Conservation (phyloP, 2,113 vertebrate genomes). For the Maccullochella peelii region DNA sequence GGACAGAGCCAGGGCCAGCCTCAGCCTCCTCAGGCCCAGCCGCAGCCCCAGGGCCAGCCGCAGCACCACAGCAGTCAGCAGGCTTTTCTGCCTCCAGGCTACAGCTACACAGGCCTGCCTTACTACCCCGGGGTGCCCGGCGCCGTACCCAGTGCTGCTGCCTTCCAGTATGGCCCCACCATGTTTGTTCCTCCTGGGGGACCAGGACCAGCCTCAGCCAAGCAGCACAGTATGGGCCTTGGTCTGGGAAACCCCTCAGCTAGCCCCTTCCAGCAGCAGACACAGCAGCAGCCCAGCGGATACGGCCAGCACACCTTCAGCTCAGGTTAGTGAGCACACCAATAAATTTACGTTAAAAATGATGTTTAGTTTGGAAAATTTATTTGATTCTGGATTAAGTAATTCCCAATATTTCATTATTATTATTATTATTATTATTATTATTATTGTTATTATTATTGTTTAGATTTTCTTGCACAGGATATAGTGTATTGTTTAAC, state of each 20-base stretch:
- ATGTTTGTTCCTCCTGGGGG: slow-evolving; percentile 93
- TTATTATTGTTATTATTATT: neutral
- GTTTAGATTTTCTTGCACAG: neutral
- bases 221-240: slow-evolving; percentile 92
- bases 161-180: slow-evolving; percentile 97
- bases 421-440: neutral
- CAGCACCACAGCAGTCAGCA: slow-evolving; percentile 96
- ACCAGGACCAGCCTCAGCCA: slow-evolving; percentile 87
- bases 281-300: slow-evolving; percentile 87
- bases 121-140: slow-evolving; percentile 97
- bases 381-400: neutral
- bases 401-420: neutral
- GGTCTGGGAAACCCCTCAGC: slow-evolving; percentile 87
- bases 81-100: slow-evolving; percentile 97
- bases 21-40: slow-evolving; percentile 94
- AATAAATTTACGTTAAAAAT: neutral
- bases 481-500: neutral
- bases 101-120: slow-evolving; percentile 98
- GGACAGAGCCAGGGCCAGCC: slow-evolving; percentile 93
- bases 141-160: slow-evolving; percentile 88
- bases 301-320: slow-evolving; percentile 94
- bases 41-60: slow-evolving; percentile 92
- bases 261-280: slow-evolving; percentile 92
- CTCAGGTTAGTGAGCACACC: slow-evolving; percentile 82
- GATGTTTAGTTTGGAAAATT: neutral